These are phyloP conservation scores for Lampris incognitus DNA, from an alignment of 2,113 vertebrate species.

Conservation along the genomic window DNA sequence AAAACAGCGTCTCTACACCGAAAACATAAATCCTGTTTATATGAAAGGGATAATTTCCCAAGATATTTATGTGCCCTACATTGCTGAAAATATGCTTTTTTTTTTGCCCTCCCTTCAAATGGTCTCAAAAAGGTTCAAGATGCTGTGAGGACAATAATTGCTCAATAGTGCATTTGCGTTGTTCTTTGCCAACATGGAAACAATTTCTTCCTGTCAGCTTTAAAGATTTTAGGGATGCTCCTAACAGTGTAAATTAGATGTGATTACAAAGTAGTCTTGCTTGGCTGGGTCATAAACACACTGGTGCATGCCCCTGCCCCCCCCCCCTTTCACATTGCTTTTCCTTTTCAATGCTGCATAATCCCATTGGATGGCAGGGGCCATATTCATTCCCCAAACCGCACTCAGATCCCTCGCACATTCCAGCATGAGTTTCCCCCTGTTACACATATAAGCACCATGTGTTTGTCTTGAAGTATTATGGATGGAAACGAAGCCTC, in stretches of 20 bases:
- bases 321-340: constrained; percentile 26
- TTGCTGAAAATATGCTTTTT: constrained; percentile 47
- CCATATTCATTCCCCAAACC: constrained; percentile 40
- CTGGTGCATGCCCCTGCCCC: constrained; percentile 14
- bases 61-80: constrained; percentile 59
- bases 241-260: constrained; percentile 63
- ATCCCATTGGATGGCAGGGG: constrained; percentile 26
- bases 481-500: constrained; percentile 49
- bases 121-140: constrained; percentile 65
- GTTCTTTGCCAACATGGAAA: constrained; percentile 63
- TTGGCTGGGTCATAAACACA: constrained; percentile 56
- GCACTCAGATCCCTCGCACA: constrained; percentile 36
- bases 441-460: constrained; percentile 60
- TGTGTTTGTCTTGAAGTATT: constrained; percentile 63
- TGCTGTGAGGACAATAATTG: constrained; percentile 54
- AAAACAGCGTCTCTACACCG: constrained; percentile 51
- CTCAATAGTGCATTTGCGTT: constrained; percentile 45
- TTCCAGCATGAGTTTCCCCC: constrained; percentile 42
- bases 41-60: constrained; percentile 59
- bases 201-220: constrained; percentile 70
- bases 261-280: constrained; percentile 66
- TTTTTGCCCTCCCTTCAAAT: constrained; percentile 47
- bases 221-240: constrained; percentile 45
- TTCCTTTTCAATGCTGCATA: constrained; percentile 41
- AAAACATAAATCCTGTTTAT: constrained; percentile 66